Percentiles rank a stretch among this genome's conserved stretches.
Conservation (phyloP, 2,888 invertebrate genomes). For the Drosophila kambysellisi region DNA sequence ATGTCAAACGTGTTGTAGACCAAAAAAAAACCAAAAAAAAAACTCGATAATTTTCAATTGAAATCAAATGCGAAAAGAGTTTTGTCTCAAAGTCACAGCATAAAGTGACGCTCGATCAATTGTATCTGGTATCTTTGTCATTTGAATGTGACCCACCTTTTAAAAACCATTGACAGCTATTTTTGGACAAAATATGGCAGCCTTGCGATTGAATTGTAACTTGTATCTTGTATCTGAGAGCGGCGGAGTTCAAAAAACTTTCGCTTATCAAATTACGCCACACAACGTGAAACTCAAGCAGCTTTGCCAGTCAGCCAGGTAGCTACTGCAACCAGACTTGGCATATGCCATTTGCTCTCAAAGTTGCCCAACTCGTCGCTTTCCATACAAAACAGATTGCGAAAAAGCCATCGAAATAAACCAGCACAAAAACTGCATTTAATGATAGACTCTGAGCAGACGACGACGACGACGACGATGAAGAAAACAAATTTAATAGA, state of each 20-base stretch:
- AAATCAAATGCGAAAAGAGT: slow-evolving; percentile 55
- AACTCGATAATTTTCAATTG: slow-evolving; percentile 45
- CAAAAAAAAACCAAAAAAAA: slow-evolving; percentile 9
- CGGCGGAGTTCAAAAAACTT: slow-evolving; percentile 74
- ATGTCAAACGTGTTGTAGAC: slow-evolving; percentile 60
- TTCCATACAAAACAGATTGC: slow-evolving; percentile 61
- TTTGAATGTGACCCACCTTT: slow-evolving; percentile 48
- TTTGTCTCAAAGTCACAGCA: slow-evolving; percentile 38
- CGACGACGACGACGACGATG: slow-evolving; percentile 19
- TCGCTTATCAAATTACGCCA: slow-evolving; percentile 72
- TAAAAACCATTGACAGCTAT: slow-evolving; percentile 39
- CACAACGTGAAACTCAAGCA: slow-evolving; percentile 45
- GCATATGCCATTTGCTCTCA: slow-evolving; percentile 51
- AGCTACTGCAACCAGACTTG: slow-evolving; percentile 33
- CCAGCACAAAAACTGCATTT: slow-evolving; percentile 70
- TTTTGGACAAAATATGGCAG: slow-evolving; percentile 29
- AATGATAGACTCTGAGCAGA: slow-evolving; percentile 54
- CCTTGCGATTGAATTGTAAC: slow-evolving; percentile 58
- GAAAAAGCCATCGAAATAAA: slow-evolving; percentile 49
- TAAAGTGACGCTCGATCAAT: slow-evolving; percentile 23
- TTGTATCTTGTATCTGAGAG: slow-evolving; percentile 12
- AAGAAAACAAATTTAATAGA: slow-evolving; percentile 34
- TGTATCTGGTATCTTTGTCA: slow-evolving; percentile 46
- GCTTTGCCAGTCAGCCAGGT: background rate
- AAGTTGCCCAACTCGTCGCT: slow-evolving; percentile 47